These are phyloP conservation scores for Eudasyphora cyanicolor DNA, from an alignment of 2,888 invertebrate genomes.

Conservation along the genomic window DNA sequence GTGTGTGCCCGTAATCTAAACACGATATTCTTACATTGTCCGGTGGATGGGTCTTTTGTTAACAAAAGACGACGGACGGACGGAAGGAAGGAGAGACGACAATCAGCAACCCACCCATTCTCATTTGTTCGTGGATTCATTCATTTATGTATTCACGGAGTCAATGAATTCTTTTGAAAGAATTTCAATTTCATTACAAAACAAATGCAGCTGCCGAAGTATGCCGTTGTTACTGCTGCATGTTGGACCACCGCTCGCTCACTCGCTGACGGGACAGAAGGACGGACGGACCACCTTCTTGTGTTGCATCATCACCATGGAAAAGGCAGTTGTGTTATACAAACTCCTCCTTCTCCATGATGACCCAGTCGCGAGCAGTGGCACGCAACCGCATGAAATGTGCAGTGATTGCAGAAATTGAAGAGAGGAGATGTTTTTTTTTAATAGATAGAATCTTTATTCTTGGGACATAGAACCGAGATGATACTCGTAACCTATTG, in stretches of 20 bases:
- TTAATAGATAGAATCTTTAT: no score
- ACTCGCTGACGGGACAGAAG: no score
- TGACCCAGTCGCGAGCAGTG: no score
- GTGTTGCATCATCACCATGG: slow-evolving; percentile 7
- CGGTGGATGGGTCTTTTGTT: background rate
- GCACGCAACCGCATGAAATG: no score
- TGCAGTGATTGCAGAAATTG: no score
- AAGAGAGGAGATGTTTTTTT: no score
- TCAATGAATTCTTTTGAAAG: slow-evolving; percentile 27
- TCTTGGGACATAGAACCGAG: no score
- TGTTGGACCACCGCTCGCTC: background rate
- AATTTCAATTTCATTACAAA: slow-evolving; percentile 34
- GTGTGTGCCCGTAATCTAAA: background rate
- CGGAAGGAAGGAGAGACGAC: background rate
- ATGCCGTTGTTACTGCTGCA: background rate
- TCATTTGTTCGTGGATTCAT: background rate
- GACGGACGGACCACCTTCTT: background rate
- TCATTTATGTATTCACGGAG: background rate
- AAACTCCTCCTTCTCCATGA: background rate
- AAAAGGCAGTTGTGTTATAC: slow-evolving; percentile 10
- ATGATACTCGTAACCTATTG: no score
- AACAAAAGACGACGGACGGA: background rate
- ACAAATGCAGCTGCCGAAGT: slow-evolving; percentile 16
- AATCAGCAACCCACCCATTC: background rate
- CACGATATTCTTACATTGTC: background rate